Evolutionary conservation across 2,113 vertebrate species (phyloP).

Genomic region (Motacilla alba): DNA sequence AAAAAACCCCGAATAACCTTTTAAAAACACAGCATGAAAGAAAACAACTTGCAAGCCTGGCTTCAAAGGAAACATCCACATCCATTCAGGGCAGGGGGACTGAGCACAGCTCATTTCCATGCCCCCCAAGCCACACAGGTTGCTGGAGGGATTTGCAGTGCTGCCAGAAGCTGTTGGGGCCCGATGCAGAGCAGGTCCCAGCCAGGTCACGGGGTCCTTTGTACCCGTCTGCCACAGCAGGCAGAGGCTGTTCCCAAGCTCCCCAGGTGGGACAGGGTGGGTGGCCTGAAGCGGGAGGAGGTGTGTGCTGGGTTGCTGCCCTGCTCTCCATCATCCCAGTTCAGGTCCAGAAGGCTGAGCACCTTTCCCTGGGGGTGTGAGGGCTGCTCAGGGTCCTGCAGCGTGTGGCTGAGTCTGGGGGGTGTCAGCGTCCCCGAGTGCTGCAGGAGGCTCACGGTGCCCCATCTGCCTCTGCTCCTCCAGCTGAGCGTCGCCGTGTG

Average conservation of each 20-base stretch:
- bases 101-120: background rate
- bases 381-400: background rate
- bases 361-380: background rate
- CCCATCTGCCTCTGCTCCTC: background rate
- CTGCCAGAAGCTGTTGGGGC: background rate
- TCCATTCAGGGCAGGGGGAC: background rate
- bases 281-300: rapidly evolving
- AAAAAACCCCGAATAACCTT: background rate
- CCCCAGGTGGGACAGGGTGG: background rate
- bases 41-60: background rate
- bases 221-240: rapidly evolving
- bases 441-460: rapidly evolving
- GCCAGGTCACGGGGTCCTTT: rapidly evolving
- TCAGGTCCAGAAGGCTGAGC: background rate
- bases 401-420: background rate
- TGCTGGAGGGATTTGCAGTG: background rate
- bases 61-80: rapidly evolving
- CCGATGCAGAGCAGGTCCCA: rapidly evolving
- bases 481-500: constrained; percentile 82
- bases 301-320: background rate
- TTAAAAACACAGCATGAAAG: background rate
- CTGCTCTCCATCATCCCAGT: background rate
- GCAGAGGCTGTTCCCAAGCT: rapidly evolving
- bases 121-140: background rate
- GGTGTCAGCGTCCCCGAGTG: rapidly evolving